A percentile compares a stretch with the other conserved stretches of the same genome.
Evolutionary conservation across 2,113 vertebrate genomes (phyloP).

Genomic region (Equus przewalskii): DNA sequence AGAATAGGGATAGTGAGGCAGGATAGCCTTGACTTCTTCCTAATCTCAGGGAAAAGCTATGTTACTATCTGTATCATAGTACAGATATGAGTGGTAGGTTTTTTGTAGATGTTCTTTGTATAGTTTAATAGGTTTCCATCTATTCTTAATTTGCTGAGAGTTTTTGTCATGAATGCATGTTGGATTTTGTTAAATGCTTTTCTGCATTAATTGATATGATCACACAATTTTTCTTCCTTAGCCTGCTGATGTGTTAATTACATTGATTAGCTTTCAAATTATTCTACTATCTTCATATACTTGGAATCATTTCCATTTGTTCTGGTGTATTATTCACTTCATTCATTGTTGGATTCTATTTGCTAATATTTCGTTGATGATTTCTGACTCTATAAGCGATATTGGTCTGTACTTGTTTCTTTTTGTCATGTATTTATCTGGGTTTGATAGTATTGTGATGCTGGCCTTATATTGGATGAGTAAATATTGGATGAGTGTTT

Average conservation of each 20-base stretch:
- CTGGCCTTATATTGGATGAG: neutral
- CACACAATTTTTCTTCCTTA: neutral
- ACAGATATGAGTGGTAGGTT: neutral
- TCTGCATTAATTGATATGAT: no score
- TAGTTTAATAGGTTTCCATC: neutral
- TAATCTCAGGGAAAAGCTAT: neutral
- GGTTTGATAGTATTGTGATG: neutral
- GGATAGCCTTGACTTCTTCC: neutral
- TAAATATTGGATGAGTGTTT: neutral
- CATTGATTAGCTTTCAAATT: neutral
- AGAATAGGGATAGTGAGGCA: neutral
- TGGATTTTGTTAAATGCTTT: no score
- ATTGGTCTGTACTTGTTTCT: neutral
- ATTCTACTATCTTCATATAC: neutral
- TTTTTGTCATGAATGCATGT: no score
- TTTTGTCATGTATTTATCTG: neutral
- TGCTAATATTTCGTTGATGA: neutral
- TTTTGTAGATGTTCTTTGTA: neutral
- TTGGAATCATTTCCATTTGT: neutral
- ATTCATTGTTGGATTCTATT: no score
- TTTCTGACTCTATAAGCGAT: neutral
- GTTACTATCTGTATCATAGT: neutral
- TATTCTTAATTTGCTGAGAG: no score
- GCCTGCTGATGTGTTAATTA: neutral
- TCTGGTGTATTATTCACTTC: neutral